Evolutionary conservation across 2,888 invertebrate genomes (phyloP).

Genomic region (Elysia crispata): DNA sequence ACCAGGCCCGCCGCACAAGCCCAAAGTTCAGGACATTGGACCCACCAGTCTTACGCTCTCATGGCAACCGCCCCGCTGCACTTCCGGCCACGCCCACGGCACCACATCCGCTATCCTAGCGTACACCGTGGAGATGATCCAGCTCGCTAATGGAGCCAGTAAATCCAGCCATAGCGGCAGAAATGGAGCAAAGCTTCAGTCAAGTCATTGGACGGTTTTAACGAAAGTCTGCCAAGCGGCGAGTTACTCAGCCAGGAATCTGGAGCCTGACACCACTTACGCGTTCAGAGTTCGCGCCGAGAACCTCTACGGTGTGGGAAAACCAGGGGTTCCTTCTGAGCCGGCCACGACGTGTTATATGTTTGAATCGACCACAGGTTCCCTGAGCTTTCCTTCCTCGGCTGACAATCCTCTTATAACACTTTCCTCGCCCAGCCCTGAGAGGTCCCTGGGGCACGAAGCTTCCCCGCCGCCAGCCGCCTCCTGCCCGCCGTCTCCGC

Average conservation of each 20-base stretch:
- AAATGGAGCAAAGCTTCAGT: neutral
- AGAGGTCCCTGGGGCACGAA: no score
- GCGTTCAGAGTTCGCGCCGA: constrained; percentile 67
- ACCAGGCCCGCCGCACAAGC: constrained; percentile 63
- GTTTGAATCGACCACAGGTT: constrained; percentile 36
- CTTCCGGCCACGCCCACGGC: constrained; percentile 54
- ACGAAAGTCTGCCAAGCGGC: constrained; percentile 69
- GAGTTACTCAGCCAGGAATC: constrained; percentile 63
- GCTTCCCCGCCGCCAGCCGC: no score
- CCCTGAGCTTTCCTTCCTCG: neutral
- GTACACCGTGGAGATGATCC: constrained; percentile 61
- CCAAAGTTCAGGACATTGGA: constrained; percentile 62
- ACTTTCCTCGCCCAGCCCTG: no score
- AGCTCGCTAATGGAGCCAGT: constrained; percentile 51
- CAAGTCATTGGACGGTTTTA: constrained; percentile 58
- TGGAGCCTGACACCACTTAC: constrained; percentile 61
- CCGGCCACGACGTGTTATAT: constrained; percentile 58
- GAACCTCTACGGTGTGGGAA: constrained; percentile 66
- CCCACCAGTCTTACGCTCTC: constrained; percentile 68
- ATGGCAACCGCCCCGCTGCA: constrained; percentile 74
- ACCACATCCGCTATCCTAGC: constrained; percentile 52
- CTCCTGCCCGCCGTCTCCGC: no score
- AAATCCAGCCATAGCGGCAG: neutral
- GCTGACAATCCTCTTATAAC: neutral
- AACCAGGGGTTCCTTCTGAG: constrained; percentile 74